A percentile compares a stretch with the other conserved stretches of the same genome.
phyloP scores from a whole-genome alignment of 2,888 invertebrate genomes.

The Morpho achilles region DNA sequence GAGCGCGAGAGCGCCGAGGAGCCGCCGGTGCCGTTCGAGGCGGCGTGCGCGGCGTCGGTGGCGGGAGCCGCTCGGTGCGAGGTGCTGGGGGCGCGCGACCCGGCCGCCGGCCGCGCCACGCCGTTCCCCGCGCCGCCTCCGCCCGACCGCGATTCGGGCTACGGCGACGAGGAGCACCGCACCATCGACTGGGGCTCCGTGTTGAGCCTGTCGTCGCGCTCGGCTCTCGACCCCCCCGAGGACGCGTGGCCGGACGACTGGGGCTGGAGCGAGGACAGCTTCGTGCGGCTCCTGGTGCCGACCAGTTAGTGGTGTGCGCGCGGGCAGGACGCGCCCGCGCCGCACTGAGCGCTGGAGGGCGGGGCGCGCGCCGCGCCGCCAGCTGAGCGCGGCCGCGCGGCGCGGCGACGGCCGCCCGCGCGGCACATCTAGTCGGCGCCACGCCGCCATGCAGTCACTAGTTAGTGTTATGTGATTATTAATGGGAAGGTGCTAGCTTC shows the following conservation, averaged over 20 bases:
- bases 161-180: slow-evolving; percentile 87
- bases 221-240: slow-evolving; percentile 90
- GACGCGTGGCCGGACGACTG: slow-evolving; percentile 85
- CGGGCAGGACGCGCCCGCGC: slow-evolving; percentile 72
- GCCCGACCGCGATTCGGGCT: slow-evolving; percentile 86
- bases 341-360: slow-evolving; percentile 71
- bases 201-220: slow-evolving; percentile 90
- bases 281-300: slow-evolving; percentile 85
- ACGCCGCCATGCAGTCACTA: slow-evolving; percentile 67
- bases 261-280: slow-evolving; percentile 83
- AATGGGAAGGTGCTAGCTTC: slow-evolving; percentile 79
- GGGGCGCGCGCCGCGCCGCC: slow-evolving; percentile 53
- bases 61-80: slow-evolving; percentile 81
- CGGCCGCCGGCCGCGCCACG: slow-evolving; percentile 81
- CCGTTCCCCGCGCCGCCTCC: slow-evolving; percentile 81
- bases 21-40: slow-evolving; percentile 75
- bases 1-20: slow-evolving; percentile 83
- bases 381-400: slow-evolving; percentile 45
- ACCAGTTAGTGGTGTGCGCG: slow-evolving; percentile 81
- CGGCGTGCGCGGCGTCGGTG: slow-evolving; percentile 51
- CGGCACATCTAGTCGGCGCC: slow-evolving; percentile 54
- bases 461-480: slow-evolving; percentile 76
- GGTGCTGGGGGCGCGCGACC: slow-evolving; percentile 71
- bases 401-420: slow-evolving; percentile 40
- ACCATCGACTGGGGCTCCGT: slow-evolving; percentile 96